A percentile compares a stretch with the other conserved stretches of the same genome.
Conservation (phyloP, 2,888 invertebrate species). For the Limnephilus rhombicus region DNA sequence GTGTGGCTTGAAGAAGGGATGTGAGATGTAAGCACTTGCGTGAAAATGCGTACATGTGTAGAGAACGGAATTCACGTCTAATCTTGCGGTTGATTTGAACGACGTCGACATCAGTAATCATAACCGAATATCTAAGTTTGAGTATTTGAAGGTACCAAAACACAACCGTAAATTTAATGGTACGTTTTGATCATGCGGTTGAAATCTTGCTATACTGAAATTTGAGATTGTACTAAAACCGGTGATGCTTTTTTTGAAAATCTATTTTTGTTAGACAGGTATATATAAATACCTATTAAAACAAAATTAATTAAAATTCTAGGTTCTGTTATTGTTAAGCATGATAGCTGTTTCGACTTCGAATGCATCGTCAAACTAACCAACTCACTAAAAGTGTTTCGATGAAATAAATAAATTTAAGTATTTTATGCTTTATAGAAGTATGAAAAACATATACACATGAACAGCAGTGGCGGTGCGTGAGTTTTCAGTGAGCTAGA, state of each 20-base stretch:
- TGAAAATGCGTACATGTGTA: neutral
- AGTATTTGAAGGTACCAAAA: neutral
- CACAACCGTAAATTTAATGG: neutral
- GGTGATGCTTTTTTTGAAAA: neutral
- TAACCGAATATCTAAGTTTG: neutral
- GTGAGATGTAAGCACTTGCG: neutral
- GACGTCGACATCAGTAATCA: neutral
- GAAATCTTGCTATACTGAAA: neutral
- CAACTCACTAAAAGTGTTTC: neutral
- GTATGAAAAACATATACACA: too few species aligned
- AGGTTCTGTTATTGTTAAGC: neutral
- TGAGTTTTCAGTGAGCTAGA: too few species aligned
- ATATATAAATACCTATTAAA: too few species aligned
- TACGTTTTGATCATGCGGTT: neutral
- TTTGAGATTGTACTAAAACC: neutral
- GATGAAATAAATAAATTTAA: too few species aligned
- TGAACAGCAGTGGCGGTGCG: too few species aligned
- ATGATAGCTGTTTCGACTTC: neutral
- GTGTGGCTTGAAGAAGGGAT: neutral
- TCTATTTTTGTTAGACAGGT: neutral
- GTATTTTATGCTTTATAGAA: too few species aligned
- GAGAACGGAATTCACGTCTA: neutral
- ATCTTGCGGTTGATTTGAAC: neutral
- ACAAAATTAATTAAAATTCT: too few species aligned
- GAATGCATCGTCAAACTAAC: neutral